phyloP scores from a whole-genome alignment of 2,888 invertebrate genomes.

The Drosophila bunnanda region DNA sequence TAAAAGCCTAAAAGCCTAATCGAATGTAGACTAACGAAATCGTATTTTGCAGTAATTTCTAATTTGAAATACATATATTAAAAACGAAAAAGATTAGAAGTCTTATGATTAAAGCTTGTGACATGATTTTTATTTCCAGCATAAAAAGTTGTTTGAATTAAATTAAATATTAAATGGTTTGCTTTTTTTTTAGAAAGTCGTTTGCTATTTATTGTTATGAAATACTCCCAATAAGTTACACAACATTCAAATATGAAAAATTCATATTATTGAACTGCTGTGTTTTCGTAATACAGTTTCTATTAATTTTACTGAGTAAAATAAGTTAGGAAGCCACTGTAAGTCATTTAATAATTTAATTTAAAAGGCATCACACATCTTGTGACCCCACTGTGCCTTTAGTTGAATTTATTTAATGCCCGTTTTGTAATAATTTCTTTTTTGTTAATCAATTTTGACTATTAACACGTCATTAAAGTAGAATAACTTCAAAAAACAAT shows the following conservation, averaged over 20 bases:
- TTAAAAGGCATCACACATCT: neutral
- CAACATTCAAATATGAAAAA: no score
- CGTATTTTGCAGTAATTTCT: no score
- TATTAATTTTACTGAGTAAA: neutral
- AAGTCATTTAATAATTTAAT: neutral
- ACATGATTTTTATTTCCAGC: no score
- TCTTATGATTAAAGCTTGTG: no score
- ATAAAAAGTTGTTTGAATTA: no score
- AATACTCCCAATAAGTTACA: no score
- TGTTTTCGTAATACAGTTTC: neutral
- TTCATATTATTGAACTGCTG: neutral
- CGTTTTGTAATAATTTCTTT: neutral
- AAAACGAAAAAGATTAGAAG: no score
- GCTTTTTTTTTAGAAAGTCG: no score
- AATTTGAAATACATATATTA: no score
- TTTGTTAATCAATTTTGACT: constrained; percentile 1
- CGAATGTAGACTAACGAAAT: no score
- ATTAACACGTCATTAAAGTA: constrained; percentile 21
- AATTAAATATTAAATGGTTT: no score
- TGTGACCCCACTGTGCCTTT: constrained; percentile 1
- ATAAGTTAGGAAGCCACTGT: neutral
- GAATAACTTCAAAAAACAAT: constrained; percentile 17
- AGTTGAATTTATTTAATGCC: neutral
- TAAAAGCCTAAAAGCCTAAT: neutral
- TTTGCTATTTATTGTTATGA: no score